Evolutionary conservation across 2,113 vertebrate species (phyloP).

Genomic region (Pterocles burchelli): DNA sequence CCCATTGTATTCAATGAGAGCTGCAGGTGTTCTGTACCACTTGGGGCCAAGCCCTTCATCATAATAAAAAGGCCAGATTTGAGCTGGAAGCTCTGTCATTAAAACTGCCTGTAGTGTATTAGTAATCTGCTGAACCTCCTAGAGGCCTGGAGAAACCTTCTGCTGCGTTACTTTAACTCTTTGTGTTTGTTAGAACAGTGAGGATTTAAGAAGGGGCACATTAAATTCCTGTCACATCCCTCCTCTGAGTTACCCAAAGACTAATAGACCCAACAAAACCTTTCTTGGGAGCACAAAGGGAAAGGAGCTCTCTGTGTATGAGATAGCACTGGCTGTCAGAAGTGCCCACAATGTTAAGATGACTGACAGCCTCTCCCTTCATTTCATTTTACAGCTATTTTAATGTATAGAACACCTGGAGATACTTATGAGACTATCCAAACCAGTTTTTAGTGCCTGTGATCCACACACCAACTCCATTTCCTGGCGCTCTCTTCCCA

Average conservation of each 20-base stretch:
- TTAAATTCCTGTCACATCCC: slow-evolving; percentile 45
- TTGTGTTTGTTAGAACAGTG: slow-evolving; percentile 37
- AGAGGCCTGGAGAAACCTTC: slow-evolving; percentile 61
- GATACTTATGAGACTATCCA: slow-evolving; percentile 15
- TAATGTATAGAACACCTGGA: not conserved
- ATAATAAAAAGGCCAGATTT: slow-evolving; percentile 65
- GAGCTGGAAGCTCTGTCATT: slow-evolving; percentile 64
- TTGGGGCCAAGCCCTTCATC: slow-evolving; percentile 66
- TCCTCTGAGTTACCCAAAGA: slow-evolving; percentile 33
- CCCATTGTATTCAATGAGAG: slow-evolving; percentile 72
- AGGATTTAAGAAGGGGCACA: slow-evolving; percentile 28
- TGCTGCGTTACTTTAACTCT: slow-evolving; percentile 46
- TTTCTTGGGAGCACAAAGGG: slow-evolving; percentile 38
- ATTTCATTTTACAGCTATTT: slow-evolving; percentile 40
- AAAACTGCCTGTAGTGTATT: slow-evolving; percentile 64
- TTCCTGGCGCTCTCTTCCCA: not conserved
- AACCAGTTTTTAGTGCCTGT: not conserved
- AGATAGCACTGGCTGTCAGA: slow-evolving; percentile 1
- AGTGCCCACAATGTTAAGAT: slow-evolving; percentile 28
- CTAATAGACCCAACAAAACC: slow-evolving; percentile 45
- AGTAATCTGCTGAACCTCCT: slow-evolving; percentile 52
- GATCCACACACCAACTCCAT: not conserved
- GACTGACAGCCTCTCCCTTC: slow-evolving; percentile 30
- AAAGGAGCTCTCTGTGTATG: slow-evolving; percentile 10
- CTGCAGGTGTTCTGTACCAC: slow-evolving; percentile 70